Evolutionary conservation across 2,113 vertebrate genomes (phyloP).

Genomic region (Chamaetylas fuelleborni): DNA sequence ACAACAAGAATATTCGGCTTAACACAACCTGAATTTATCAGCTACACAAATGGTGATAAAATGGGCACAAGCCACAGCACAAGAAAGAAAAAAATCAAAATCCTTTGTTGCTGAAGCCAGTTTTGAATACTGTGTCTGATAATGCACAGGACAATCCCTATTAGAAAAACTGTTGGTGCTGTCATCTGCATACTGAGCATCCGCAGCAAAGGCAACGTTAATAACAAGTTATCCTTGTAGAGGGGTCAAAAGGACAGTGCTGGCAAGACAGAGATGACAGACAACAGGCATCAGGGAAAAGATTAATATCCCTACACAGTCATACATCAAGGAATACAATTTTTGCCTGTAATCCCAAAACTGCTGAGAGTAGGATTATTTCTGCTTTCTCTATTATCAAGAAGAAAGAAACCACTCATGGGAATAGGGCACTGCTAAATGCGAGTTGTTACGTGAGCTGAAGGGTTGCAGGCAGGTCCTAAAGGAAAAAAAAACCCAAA

Average conservation of each 20-base stretch:
- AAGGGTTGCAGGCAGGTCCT: background rate
- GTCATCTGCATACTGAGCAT: constrained; percentile 20
- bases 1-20: background rate
- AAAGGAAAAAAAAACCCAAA: background rate
- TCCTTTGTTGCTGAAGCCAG: background rate
- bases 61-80: background rate
- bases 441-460: background rate
- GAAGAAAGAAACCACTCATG: constrained; percentile 1
- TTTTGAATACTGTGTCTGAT: background rate
- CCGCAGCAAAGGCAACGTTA: background rate
- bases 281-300: constrained; percentile 49
- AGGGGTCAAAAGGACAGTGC: constrained; percentile 44
- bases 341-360: constrained; percentile 63
- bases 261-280: constrained; percentile 45
- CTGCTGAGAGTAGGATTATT: constrained; percentile 65
- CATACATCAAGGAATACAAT: constrained; percentile 62
- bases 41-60: background rate
- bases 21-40: constrained; percentile 14
- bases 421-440: constrained; percentile 27
- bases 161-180: constrained; percentile 45
- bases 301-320: constrained; percentile 54
- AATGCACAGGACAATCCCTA: background rate
- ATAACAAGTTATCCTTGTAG: constrained; percentile 38
- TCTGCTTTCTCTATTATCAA: constrained; percentile 34
- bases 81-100: background rate